Evolutionary conservation across 1,140 invertebrate species (phyloP), one percentile per base, ranked within the genome.

Genomic region (Dolichoris vasculosae): DNA sequence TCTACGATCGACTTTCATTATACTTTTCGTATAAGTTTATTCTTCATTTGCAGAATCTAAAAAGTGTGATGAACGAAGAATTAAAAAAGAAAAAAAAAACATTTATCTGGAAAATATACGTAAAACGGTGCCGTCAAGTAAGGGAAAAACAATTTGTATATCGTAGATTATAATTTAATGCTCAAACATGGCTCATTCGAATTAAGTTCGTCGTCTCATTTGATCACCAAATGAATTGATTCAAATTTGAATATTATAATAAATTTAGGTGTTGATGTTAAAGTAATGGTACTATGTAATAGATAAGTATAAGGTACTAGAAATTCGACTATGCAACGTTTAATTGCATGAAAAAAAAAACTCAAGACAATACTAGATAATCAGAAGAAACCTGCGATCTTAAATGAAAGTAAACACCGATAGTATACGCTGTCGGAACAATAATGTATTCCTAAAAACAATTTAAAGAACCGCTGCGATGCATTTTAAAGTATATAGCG

Each of bases 341-440:
- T 40, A 80, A 82, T 51, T 82, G 51, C 26, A 85, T 76, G 64
- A 40, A 40, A 82, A 82, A 82, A 75, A 69, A 80, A 80, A 86
- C 85, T 78, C 26, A 86, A 86, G 85, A 86, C 85, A 86, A 86
- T 86, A 86, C 80, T 86, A 86, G 85, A 83, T 86, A 86, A 86
- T 86, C 80, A 82, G 59, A 82, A 75, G 73, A 75, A 46, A 85
- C 69, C 85, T 86, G 85, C 85, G 71, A 86, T 82, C 71, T 64
- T 85, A 35, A 77, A 82, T 86, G 85, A 86, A 86, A 86, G 85
- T 86, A 86, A 63, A 40, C n/a, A 17, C 43, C 51, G 63, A 75
- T 46, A 46, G 46, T 55, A 23, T 73, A 55, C 11, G 13, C 64
- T 38, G 30, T 80, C 48, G 77, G 67, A 26, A 26, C 35, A 40